A percentile compares a stretch with the other conserved stretches of the same genome.
Conservation (phyloP, 1,140 invertebrate species). For the Maniola jurtina region DNA sequence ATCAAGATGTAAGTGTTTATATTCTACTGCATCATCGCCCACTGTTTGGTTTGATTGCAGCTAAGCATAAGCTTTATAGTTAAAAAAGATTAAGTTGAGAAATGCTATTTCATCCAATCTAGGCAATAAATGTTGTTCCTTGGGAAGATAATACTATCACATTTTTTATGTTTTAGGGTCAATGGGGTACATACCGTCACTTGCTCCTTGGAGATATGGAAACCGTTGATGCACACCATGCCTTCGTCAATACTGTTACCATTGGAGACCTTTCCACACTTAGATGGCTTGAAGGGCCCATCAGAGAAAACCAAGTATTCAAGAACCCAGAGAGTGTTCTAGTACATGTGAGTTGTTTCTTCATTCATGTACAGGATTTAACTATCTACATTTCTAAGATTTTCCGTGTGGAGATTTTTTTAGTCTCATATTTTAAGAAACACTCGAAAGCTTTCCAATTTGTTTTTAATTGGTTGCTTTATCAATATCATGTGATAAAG, state of each 20-base stretch:
- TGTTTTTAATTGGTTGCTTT: no score
- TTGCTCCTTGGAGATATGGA: constrained; percentile 75
- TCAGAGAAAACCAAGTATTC: constrained; percentile 51
- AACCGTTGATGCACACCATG: constrained; percentile 80
- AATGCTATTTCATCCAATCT: no score
- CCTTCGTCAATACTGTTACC: constrained; percentile 87
- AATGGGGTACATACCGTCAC: constrained; percentile 91
- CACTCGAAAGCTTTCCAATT: no score
- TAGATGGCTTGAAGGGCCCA: constrained; percentile 87
- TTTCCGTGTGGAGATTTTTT: no score
- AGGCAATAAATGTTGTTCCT: background rate
- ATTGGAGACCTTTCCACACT: constrained; percentile 92
- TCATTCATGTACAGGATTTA: background rate
- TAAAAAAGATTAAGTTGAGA: no score
- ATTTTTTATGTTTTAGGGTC: constrained; percentile 67
- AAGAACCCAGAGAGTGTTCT: constrained; percentile 66
- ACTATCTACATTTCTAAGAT: no score
- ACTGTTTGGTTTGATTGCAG: no score
- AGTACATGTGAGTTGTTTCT: constrained; percentile 70
- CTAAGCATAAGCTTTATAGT: no score
- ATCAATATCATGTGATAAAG: no score
- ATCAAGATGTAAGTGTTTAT: constrained; percentile 81
- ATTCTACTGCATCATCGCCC: no score
- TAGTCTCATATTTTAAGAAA: no score
- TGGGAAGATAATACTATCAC: no score